These are phyloP conservation scores for Paedocypris sp. DNA, from an alignment of 2,113 vertebrate genomes.

Conservation along the genomic window DNA sequence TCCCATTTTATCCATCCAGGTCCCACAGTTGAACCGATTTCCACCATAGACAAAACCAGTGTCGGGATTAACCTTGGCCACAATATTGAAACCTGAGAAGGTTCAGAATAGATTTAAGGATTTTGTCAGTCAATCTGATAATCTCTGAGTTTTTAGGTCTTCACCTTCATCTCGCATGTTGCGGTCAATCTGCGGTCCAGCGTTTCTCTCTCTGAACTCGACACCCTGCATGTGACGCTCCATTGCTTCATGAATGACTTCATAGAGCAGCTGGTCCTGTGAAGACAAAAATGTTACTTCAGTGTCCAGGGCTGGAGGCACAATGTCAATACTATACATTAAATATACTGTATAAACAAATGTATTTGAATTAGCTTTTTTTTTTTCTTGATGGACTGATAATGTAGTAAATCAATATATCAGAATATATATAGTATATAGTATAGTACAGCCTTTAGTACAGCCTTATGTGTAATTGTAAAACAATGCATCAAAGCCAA, in stretches of 20 bases:
- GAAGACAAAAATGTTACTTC: neutral
- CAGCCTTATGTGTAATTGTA: no score
- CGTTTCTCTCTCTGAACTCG: slow-evolving; percentile 81
- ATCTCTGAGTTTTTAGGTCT: neutral
- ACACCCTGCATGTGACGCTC: slow-evolving; percentile 81
- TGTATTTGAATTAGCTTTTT: no score
- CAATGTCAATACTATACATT: no score
- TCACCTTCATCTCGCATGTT: slow-evolving; percentile 93
- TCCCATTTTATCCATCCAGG: slow-evolving; percentile 99
- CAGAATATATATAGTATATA: no score
- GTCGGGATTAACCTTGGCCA: slow-evolving; percentile 63
- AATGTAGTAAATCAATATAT: no score
- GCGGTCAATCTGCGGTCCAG: slow-evolving; percentile 81
- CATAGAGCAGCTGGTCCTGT: slow-evolving; percentile 84
- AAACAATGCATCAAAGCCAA: no score
- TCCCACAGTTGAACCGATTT: slow-evolving; percentile 90
- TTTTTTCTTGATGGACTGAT: no score
- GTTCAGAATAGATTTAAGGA: neutral
- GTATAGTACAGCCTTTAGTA: no score
- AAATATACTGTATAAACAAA: no score
- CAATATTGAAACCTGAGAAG: slow-evolving; percentile 75
- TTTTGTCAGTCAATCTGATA: neutral
- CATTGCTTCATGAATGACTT: slow-evolving; percentile 89
- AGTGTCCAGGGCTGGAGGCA: no score
- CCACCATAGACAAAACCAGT: slow-evolving; percentile 90